Conservation (phyloP, 1,140 invertebrate species). For the Drosophila nigrodunni region DNA sequence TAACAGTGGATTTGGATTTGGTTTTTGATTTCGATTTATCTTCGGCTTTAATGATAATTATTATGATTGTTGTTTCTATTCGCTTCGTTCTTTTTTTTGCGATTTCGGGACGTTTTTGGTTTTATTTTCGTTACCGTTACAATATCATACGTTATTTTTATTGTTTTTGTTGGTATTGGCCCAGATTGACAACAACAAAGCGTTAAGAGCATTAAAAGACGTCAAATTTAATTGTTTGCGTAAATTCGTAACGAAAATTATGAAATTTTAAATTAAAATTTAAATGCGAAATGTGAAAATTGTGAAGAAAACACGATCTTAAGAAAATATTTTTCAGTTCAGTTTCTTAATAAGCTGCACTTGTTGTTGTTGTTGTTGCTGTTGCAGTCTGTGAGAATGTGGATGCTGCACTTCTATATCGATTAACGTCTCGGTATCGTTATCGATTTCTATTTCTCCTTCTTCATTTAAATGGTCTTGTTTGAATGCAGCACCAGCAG, state of each 20-base stretch:
- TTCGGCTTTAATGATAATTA: constrained; percentile 12
- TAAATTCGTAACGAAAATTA: constrained; percentile 7
- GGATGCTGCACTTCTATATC: constrained; percentile 5
- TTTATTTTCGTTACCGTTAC: constrained; percentile 1
- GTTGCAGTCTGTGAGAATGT: background rate
- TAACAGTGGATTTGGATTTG: constrained; percentile 1
- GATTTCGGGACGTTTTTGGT: constrained; percentile 4
- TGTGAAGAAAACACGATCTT: background rate
- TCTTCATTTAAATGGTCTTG: background rate
- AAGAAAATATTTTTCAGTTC: background rate
- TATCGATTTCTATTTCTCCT: background rate
- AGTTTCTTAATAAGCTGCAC: background rate
- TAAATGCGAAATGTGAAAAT: background rate
- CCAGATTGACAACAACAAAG: constrained; percentile 20
- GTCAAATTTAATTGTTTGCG: constrained; percentile 1
- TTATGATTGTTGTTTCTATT: background rate
- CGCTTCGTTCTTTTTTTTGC: constrained; percentile 25
- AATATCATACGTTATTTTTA: background rate
- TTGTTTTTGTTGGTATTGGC: background rate
- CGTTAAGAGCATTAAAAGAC: constrained; percentile 31
- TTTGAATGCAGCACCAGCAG: background rate
- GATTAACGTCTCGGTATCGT: background rate
- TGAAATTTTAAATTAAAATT: background rate
- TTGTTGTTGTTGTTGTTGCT: constrained; percentile 11
- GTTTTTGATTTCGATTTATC: background rate